Evolutionary conservation across 2,888 invertebrate genomes (phyloP).

Genomic region (Eupsilia transversa): DNA sequence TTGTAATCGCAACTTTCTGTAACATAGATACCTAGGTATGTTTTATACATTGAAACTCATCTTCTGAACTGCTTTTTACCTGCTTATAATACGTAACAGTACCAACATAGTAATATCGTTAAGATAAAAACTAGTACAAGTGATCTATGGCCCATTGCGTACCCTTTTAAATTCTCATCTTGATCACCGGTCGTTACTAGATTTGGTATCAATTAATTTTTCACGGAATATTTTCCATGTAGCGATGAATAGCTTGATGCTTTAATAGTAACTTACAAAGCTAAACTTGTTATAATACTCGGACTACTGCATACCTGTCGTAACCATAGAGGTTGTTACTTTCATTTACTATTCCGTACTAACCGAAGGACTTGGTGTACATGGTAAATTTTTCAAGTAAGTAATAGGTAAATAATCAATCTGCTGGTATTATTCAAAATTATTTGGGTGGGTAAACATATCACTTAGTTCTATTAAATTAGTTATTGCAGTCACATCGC

Average conservation of each 20-base stretch:
- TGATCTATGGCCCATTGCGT: slow-evolving; percentile 51
- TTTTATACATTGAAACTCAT: slow-evolving; percentile 23
- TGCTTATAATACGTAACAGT: slow-evolving; percentile 6
- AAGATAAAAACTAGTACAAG: slow-evolving; percentile 58
- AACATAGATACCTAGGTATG: slow-evolving; percentile 4
- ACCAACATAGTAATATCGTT: slow-evolving; percentile 29
- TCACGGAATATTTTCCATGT: slow-evolving; percentile 60
- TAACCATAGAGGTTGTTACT: slow-evolving; percentile 18
- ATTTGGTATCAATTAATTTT: slow-evolving; percentile 73
- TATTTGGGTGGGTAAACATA: not conserved
- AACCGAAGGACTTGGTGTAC: not conserved
- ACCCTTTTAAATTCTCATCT: slow-evolving; percentile 41
- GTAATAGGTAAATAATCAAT: not conserved
- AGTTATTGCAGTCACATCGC: not conserved
- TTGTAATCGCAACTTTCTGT: slow-evolving; percentile 3
- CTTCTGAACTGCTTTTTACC: slow-evolving; percentile 8
- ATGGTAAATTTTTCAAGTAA: slow-evolving; percentile 2
- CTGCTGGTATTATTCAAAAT: not conserved
- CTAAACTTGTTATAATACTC: slow-evolving; percentile 49
- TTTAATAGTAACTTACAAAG: slow-evolving; percentile 54
- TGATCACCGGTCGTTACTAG: slow-evolving; percentile 49
- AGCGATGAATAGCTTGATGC: slow-evolving; percentile 58
- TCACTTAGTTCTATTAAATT: not conserved
- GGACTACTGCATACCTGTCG: slow-evolving; percentile 14
- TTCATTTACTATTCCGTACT: slow-evolving; percentile 34